These are phyloP conservation scores for Vespertilio murinus DNA, from an alignment of 2,797 vertebrate species.

Conservation along the genomic window DNA sequence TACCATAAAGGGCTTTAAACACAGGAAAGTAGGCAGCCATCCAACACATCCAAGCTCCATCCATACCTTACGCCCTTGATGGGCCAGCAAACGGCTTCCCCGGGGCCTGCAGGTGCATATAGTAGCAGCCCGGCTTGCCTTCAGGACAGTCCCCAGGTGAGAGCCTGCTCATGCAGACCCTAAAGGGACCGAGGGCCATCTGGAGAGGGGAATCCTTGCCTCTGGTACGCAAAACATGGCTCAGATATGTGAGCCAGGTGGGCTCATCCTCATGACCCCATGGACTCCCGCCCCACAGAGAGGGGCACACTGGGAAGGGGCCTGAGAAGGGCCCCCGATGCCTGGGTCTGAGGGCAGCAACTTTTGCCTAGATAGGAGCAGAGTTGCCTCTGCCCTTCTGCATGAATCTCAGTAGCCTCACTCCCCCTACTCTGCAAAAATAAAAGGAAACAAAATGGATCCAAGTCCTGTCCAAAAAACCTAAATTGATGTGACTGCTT, in stretches of 20 bases:
- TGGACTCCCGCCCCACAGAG: neutral
- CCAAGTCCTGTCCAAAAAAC: conserved; percentile 47
- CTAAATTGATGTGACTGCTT: conserved; percentile 53
- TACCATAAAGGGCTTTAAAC: neutral
- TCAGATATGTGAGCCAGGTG: neutral
- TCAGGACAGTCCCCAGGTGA: neutral
- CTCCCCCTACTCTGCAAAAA: neutral
- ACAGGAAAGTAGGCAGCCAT: neutral
- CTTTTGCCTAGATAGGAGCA: neutral
- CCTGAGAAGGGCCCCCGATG: neutral
- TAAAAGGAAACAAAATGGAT: conserved; percentile 60
- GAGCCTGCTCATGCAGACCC: neutral
- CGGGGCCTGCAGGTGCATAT: neutral
- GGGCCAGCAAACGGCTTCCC: neutral
- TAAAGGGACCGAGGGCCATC: neutral
- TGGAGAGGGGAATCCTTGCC: neutral
- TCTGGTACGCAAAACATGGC: neutral
- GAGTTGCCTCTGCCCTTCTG: neutral
- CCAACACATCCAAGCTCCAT: neutral
- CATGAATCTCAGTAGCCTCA: neutral
- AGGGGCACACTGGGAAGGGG: neutral
- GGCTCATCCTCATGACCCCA: neutral
- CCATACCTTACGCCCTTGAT: no score
- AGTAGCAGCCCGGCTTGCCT: neutral
- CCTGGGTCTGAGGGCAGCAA: neutral